A percentile compares a stretch with the other conserved stretches of the same genome.
phyloP scores from a whole-genome alignment of 2,888 invertebrate genomes.

The Nesidiocoris tenuis region DNA sequence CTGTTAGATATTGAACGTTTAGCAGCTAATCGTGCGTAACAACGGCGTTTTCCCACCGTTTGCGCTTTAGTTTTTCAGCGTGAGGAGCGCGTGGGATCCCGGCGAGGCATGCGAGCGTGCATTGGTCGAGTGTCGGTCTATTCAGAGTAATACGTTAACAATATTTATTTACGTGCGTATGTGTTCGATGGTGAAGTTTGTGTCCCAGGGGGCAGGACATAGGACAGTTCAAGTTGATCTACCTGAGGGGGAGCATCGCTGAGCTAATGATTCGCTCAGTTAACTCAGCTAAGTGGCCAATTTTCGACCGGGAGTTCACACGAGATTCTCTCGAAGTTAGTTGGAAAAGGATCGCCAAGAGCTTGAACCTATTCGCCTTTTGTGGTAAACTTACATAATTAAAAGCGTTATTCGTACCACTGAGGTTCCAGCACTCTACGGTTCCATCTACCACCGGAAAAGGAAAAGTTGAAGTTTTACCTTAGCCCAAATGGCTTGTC shows the following conservation, averaged over 20 bases:
- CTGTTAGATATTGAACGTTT: background rate
- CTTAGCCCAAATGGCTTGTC: too few relatives aligned
- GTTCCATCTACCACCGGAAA: too few relatives aligned
- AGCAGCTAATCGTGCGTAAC: background rate
- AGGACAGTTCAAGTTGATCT: background rate
- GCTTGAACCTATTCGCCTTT: too few relatives aligned
- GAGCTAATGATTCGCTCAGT: conserved; percentile 9
- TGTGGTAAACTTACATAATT: too few relatives aligned
- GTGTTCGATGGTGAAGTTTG: background rate
- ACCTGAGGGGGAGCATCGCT: background rate
- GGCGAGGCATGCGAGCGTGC: background rate
- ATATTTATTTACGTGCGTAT: background rate
- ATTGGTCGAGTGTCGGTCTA: background rate
- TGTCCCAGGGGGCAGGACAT: background rate
- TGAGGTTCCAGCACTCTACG: too few relatives aligned
- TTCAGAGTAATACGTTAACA: background rate
- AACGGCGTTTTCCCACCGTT: background rate
- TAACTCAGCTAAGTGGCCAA: background rate
- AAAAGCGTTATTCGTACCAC: too few relatives aligned
- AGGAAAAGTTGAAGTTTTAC: too few relatives aligned
- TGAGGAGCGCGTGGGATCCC: background rate
- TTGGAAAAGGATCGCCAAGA: background rate
- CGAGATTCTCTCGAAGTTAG: background rate
- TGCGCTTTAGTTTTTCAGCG: background rate
- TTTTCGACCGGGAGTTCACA: background rate